These are phyloP conservation scores for Agrilus mali DNA, from an alignment of 2,888 invertebrate genomes.

Conservation along the genomic window DNA sequence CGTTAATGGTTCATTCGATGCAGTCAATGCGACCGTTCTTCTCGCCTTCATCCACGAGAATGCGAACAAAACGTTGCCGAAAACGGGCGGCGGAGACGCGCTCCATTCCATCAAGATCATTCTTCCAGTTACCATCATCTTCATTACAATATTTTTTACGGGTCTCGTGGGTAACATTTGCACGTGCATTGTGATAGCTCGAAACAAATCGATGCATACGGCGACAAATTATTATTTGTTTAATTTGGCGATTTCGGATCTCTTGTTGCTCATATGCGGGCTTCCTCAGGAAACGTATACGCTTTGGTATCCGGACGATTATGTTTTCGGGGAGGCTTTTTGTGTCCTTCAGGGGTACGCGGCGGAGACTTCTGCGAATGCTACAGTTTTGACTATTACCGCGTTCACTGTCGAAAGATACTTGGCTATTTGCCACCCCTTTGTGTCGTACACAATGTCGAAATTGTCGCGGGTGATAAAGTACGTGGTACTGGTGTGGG, in stretches of 20 bases:
- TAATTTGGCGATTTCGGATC: constrained; percentile 73
- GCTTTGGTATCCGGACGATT: constrained; percentile 66
- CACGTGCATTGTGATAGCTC: constrained; percentile 73
- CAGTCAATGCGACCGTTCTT: neutral
- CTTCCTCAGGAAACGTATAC: constrained; percentile 73
- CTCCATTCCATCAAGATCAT: constrained; percentile 31
- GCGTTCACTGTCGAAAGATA: constrained; percentile 61
- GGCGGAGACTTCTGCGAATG: constrained; percentile 70
- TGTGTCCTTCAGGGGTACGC: constrained; percentile 67
- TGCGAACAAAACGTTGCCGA: no score
- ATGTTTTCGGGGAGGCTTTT: constrained; percentile 65
- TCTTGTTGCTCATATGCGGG: constrained; percentile 63
- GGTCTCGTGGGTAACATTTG: constrained; percentile 72
- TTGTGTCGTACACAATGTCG: constrained; percentile 70
- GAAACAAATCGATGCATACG: constrained; percentile 73
- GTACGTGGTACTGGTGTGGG: constrained; percentile 71
- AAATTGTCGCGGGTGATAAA: constrained; percentile 73
- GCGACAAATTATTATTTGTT: constrained; percentile 74
- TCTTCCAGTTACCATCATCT: constrained; percentile 62
- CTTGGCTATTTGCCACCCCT: constrained; percentile 57
- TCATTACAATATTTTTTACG: constrained; percentile 62
- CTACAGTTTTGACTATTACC: constrained; percentile 55
- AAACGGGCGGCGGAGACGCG: constrained; percentile 2
- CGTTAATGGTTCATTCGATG: no score
- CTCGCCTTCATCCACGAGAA: constrained; percentile 1